Percentiles rank a stretch among this genome's conserved stretches.
Evolutionary conservation across 2,888 invertebrate species (phyloP).

Genomic region (Eledona agricola): DNA sequence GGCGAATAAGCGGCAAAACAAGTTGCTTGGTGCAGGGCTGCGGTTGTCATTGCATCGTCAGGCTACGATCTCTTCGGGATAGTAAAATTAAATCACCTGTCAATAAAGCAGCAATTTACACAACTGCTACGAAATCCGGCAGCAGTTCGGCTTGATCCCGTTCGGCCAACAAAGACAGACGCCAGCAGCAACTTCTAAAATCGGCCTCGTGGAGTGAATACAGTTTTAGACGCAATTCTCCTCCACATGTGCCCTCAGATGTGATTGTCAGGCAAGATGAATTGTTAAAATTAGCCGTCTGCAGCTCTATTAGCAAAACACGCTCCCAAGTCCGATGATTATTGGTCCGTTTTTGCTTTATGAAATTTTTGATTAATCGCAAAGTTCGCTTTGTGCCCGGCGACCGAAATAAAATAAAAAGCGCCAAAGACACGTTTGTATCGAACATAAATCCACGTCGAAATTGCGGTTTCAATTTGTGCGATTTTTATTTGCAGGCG

Average conservation of each 20-base stretch:
- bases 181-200: conserved; percentile 25
- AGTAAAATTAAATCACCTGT: conserved; percentile 37
- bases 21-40: neutral
- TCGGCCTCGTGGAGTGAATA: conserved; percentile 31
- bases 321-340: conserved; percentile 12
- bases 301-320: conserved; percentile 14
- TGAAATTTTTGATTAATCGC: conserved; percentile 27
- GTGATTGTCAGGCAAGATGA: conserved; percentile 38
- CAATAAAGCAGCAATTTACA: conserved; percentile 35
- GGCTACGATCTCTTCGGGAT: conserved; percentile 21
- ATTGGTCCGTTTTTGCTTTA: conserved; percentile 11
- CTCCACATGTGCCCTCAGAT: conserved; percentile 38
- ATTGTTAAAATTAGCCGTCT: conserved; percentile 34
- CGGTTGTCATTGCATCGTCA: conserved; percentile 12
- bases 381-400: conserved; percentile 21
- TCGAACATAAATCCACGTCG: conserved; percentile 16
- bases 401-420: conserved; percentile 10
- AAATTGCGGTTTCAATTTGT: conserved; percentile 20
- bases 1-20: neutral
- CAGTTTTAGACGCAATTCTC: conserved; percentile 34
- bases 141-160: conserved; percentile 2
- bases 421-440: conserved; percentile 7
- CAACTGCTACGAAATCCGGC: conserved; percentile 23
- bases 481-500: conserved; percentile 10
- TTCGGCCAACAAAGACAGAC: conserved; percentile 2